A percentile compares a stretch with the other conserved stretches of the same genome.
Conservation (phyloP, 2,797 vertebrate species). For the Tragopan temminckii region DNA sequence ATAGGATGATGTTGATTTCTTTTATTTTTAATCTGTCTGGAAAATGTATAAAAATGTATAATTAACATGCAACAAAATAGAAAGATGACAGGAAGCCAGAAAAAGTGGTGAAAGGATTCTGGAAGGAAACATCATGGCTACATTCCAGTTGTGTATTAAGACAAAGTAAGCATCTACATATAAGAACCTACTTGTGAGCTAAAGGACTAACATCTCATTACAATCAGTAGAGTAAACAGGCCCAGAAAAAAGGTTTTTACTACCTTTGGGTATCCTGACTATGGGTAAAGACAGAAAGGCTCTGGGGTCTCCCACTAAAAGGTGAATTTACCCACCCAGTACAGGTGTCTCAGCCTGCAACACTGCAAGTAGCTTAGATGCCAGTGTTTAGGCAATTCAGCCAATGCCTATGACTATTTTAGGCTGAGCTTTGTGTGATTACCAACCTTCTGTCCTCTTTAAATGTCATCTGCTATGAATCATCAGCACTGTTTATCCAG, state of each 20-base stretch:
- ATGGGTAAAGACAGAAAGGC: neutral
- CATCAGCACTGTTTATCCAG: neutral
- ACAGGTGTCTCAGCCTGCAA: rapidly evolving
- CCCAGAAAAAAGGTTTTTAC: neutral
- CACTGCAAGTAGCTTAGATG: neutral
- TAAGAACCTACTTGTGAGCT: neutral
- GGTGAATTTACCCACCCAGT: neutral
- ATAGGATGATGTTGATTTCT: neutral
- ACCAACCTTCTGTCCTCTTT: neutral
- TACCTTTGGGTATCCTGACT: neutral
- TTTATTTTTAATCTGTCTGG: neutral
- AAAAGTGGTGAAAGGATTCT: neutral
- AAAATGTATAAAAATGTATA: neutral
- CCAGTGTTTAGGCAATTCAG: neutral
- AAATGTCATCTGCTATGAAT: neutral
- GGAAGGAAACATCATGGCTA: neutral
- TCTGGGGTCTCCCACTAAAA: neutral
- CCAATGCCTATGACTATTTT: neutral
- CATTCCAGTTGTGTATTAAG: neutral
- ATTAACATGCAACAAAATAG: neutral
- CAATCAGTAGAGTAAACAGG: neutral
- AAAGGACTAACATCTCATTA: neutral
- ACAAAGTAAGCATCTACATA: rapidly evolving
- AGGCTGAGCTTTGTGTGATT: neutral
- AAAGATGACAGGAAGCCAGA: neutral